Evolutionary conservation across 2,797 vertebrate genomes (phyloP).

Genomic region (Acanthis flammea): DNA sequence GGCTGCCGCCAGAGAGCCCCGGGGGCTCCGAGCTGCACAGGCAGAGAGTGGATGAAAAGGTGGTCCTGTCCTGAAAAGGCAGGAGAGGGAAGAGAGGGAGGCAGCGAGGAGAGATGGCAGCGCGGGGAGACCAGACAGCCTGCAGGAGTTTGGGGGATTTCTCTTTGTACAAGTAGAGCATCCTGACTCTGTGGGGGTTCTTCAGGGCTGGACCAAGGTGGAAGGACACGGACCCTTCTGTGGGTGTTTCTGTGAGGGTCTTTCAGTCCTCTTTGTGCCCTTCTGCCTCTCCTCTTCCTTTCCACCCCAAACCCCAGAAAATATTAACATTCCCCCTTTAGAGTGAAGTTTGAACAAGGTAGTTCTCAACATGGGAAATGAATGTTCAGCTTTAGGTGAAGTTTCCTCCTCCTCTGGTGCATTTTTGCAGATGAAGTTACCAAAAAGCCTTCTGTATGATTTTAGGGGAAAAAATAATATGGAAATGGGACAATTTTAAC

Average conservation of each 20-base stretch:
- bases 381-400: not conserved
- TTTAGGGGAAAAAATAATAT: not conserved
- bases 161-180: not conserved
- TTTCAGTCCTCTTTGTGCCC: not conserved
- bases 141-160: not conserved
- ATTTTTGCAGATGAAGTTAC: not conserved
- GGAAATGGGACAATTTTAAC: not conserved
- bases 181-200: not conserved
- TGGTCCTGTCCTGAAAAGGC: constrained; percentile 35
- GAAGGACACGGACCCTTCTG: rapidly evolving
- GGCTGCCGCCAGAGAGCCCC: not conserved
- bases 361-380: not conserved
- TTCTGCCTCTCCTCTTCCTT: not conserved
- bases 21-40: not conserved
- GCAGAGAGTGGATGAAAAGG: not conserved
- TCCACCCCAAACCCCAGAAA: not conserved
- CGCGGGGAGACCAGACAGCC: rapidly evolving
- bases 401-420: rapidly evolving
- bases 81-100: not conserved
- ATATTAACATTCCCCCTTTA: not conserved
- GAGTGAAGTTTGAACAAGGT: not conserved
- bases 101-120: not conserved
- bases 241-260: not conserved
- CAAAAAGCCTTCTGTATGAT: not conserved
- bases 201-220: not conserved